Base-by-base conservation (phyloP, 2,888 invertebrate species). In the Campoletis raptor region DNA sequence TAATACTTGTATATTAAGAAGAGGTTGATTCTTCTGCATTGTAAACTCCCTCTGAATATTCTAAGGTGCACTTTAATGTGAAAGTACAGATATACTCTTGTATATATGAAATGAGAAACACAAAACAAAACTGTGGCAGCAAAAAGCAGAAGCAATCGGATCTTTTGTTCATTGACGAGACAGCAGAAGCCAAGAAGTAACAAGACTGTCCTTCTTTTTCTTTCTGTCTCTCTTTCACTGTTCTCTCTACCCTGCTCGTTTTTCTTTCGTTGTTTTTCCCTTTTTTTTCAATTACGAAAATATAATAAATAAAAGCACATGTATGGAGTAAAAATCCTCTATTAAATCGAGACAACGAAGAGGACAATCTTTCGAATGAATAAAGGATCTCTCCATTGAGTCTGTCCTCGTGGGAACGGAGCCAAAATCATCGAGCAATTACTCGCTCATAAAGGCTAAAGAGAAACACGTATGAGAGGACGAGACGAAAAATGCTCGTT, bases 401-500 rank as follows among this genome's bases (percentile, higher is more conserved):
- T 30, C n/a, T 37, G 72, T 52, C 21, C 52, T 70, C 72, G 61
- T 61, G 61, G 61, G 48, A 74, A 85, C 45, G 87, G 82, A 83
- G 88, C 88, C 89, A 83, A 90, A 92, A 92, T 91, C 89, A 89
- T 90, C 89, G 89, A 89, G 90, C 91, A 92, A 93, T 93, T 92
- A 93, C 90, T 90, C 90, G 90, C 89, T 90, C 91, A 91, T 92
- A 92, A 93, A 93, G 89, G 89, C 9, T 64, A 37, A 45, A 42
- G 52, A 18, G 88, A 86, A 89, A 86, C 88, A 87, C 30, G 61
- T 30, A 61, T 30, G 89, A 90, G 89, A 90, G 89, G 87, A 48
- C 5, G 24, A 73, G 54, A 48, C 45, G 73, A 52, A 70, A 70
- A 70, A 12, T 61, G 57, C 61, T 69, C 70, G n/a, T 78, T 52